Conservation (phyloP, 2,113 vertebrate genomes). For the Calidris pygmaea region DNA sequence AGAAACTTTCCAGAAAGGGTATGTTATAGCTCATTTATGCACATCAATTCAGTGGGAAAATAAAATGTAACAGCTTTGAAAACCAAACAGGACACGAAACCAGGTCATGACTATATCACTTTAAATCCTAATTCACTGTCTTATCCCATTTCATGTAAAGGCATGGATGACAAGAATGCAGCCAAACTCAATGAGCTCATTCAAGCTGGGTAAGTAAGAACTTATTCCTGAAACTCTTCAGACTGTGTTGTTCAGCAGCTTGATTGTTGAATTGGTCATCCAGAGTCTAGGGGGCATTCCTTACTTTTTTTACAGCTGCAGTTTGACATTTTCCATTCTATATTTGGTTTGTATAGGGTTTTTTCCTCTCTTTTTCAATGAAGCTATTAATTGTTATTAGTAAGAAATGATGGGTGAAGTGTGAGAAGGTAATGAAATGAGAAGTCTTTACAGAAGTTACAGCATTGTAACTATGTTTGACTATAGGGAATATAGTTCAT, state of each 20-base stretch:
- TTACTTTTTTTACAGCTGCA: not conserved
- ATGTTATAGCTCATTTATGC: not conserved
- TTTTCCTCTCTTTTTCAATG: not conserved
- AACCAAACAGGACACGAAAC: not conserved
- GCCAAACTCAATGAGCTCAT: constrained; percentile 96
- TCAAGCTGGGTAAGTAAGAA: constrained; percentile 89
- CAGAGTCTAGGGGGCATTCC: not conserved
- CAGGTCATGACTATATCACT: not conserved
- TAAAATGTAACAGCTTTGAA: not conserved
- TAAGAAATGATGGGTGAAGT: not conserved
- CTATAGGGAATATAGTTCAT: not conserved
- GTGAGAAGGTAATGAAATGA: not conserved
- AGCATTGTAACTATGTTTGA: not conserved
- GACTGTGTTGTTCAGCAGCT: not conserved
- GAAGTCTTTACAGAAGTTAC: not conserved
- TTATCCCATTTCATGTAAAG: constrained; percentile 73
- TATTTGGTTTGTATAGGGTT: not conserved
- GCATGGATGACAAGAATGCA: constrained; percentile 98
- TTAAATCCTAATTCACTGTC: not conserved
- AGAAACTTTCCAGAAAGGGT: not conserved
- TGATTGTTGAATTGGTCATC: not conserved
- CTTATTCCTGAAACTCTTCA: not conserved
- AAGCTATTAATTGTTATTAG: not conserved
- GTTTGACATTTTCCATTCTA: not conserved
- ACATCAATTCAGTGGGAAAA: not conserved